These are phyloP conservation scores for Neuroterus valhalla DNA, from an alignment of 1,140 invertebrate genomes.

Conservation along the genomic window DNA sequence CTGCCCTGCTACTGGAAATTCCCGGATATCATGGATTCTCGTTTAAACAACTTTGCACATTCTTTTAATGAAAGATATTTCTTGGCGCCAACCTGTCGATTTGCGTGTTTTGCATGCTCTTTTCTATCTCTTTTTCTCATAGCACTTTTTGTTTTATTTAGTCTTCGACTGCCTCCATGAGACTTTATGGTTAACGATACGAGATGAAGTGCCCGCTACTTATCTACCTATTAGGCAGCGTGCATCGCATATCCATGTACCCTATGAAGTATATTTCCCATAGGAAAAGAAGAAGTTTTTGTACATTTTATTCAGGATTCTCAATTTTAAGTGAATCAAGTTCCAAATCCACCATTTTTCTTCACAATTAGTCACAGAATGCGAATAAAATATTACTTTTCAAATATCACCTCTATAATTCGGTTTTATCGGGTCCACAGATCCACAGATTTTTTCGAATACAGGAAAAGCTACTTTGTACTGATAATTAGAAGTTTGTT, in stretches of 20 bases:
- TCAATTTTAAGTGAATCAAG: too few relatives aligned
- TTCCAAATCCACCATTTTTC: too few relatives aligned
- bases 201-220: slow-evolving; percentile 30
- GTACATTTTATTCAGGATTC: too few relatives aligned
- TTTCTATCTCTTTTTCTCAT: too few relatives aligned
- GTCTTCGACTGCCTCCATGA: neutral
- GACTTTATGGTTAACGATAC: slow-evolving; percentile 37
- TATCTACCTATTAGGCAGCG: slow-evolving; percentile 6
- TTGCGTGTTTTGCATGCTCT: neutral
- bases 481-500: too few relatives aligned
- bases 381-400: too few relatives aligned
- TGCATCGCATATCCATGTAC: slow-evolving; percentile 3
- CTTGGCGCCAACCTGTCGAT: neutral
- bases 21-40: neutral
- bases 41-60: neutral
- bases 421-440: too few relatives aligned
- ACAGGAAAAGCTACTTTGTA: too few relatives aligned
- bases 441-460: too few relatives aligned
- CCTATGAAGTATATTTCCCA: too few relatives aligned
- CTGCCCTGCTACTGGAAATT: neutral
- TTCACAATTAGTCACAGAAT: too few relatives aligned
- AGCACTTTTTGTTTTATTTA: neutral
- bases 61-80: neutral
- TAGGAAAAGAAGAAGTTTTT: neutral
- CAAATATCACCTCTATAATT: too few relatives aligned